Evolutionary conservation across 2,113 vertebrate genomes (phyloP).

Genomic region (Pelobates fuscus): DNA sequence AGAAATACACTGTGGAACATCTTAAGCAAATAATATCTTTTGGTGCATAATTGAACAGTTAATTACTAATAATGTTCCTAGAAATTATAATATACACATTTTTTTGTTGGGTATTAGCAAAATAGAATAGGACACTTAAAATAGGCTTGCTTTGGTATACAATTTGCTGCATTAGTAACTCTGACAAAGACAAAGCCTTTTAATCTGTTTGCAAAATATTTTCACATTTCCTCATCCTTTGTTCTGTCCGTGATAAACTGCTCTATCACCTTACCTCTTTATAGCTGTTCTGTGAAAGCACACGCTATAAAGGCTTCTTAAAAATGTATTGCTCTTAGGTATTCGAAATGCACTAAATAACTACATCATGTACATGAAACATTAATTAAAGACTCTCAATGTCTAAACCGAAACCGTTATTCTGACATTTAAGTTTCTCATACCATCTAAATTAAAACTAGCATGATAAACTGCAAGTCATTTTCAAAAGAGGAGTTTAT

Average conservation of each 20-base stretch:
- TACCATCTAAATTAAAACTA: slow-evolving; percentile 70
- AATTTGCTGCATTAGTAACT: slow-evolving; percentile 51
- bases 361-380: slow-evolving; percentile 68
- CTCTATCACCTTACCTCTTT: slow-evolving; percentile 70
- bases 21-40: neutral
- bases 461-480: slow-evolving; percentile 69
- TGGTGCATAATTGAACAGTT: slow-evolving; percentile 15
- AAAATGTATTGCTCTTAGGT: slow-evolving; percentile 71
- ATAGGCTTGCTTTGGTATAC: slow-evolving; percentile 33
- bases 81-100: slow-evolving; percentile 12
- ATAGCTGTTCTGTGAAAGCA: slow-evolving; percentile 78
- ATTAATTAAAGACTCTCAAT: slow-evolving; percentile 74
- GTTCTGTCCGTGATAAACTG: slow-evolving; percentile 59
- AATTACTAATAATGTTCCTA: slow-evolving; percentile 22
- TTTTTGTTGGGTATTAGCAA: slow-evolving; percentile 21
- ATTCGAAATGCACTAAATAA: slow-evolving; percentile 76
- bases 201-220: slow-evolving; percentile 64
- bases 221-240: slow-evolving; percentile 56
- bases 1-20: neutral
- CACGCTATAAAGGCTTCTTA: slow-evolving; percentile 73
- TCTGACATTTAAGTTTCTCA: slow-evolving; percentile 70
- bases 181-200: slow-evolving; percentile 59
- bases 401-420: slow-evolving; percentile 67
- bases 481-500: slow-evolving; percentile 71
- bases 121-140: neutral